Conservation (phyloP, 2,888 invertebrate genomes). For the Apodemia mormo region DNA sequence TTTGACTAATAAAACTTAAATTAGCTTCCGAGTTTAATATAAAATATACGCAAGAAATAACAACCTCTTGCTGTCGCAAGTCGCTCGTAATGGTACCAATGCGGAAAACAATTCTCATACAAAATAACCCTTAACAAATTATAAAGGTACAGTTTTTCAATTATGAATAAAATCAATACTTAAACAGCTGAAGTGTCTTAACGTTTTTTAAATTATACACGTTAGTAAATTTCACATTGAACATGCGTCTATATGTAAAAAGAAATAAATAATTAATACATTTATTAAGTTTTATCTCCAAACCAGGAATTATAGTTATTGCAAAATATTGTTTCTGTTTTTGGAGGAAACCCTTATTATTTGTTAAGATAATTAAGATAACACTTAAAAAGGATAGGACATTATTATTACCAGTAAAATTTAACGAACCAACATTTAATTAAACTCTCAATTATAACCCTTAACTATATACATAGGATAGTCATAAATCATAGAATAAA, state of each 20-base stretch:
- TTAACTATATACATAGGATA: not conserved
- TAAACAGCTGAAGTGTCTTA: not conserved
- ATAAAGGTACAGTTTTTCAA: constrained; percentile 3
- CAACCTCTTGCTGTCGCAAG: constrained; percentile 51
- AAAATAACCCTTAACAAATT: constrained; percentile 14
- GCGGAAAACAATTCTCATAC: constrained; percentile 40
- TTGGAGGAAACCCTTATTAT: too few relatives aligned
- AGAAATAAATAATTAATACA: not conserved
- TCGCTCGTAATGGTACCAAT: constrained; percentile 22
- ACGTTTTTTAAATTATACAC: not conserved
- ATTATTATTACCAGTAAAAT: not conserved
- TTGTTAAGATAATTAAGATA: too few relatives aligned
- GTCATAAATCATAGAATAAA: not conserved
- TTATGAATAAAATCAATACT: not conserved
- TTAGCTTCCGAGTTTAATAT: constrained; percentile 61
- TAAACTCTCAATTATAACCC: constrained; percentile 5
- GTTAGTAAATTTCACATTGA: not conserved
- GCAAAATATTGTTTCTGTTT: too few relatives aligned
- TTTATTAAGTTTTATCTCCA: not conserved
- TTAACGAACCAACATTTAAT: not conserved
- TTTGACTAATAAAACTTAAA: constrained; percentile 59
- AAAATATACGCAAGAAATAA: constrained; percentile 77
- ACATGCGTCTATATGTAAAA: not conserved
- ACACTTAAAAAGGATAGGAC: too few relatives aligned
- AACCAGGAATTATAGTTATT: not conserved